A percentile compares a stretch with the other conserved stretches of the same genome.
Evolutionary conservation across 2,888 invertebrate species (phyloP).

Genomic region (Nephrotoma guestfalica): DNA sequence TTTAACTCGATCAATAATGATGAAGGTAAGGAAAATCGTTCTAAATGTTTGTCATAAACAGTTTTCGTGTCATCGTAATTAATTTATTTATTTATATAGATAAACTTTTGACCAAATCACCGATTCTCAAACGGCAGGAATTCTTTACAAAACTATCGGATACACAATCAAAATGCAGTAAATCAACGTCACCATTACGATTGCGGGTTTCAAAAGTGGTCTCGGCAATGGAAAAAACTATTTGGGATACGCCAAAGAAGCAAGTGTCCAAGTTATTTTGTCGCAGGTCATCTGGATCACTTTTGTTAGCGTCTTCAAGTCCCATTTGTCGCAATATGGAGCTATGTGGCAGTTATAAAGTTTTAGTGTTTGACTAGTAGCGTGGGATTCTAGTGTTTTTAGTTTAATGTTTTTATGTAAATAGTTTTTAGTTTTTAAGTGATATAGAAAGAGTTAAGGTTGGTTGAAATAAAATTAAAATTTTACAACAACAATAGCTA

Average conservation of each 20-base stretch:
- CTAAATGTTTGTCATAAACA: not conserved
- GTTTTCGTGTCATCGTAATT: not conserved
- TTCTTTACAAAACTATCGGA: not conserved
- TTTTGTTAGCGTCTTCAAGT: not conserved
- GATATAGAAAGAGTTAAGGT: not conserved
- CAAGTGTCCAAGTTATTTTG: not conserved
- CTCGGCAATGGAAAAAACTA: not conserved
- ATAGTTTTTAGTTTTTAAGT: not conserved
- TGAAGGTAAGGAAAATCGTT: not conserved
- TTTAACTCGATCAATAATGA: not conserved
- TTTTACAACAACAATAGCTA: not conserved
- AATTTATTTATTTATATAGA: not conserved
- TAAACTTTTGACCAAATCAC: not conserved
- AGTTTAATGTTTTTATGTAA: not conserved
- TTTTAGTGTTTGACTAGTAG: not conserved
- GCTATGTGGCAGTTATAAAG: not conserved
- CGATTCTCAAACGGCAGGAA: not conserved
- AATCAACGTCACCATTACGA: not conserved
- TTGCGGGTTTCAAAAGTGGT: not conserved
- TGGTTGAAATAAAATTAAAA: not conserved
- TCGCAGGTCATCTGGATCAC: not conserved
- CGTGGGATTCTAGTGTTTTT: not conserved
- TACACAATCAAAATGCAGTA: not conserved
- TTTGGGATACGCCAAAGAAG: not conserved
- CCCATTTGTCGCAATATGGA: not conserved